Evolutionary conservation across 2,113 vertebrate genomes (phyloP).

Genomic region (Mormyrus lacerda): DNA sequence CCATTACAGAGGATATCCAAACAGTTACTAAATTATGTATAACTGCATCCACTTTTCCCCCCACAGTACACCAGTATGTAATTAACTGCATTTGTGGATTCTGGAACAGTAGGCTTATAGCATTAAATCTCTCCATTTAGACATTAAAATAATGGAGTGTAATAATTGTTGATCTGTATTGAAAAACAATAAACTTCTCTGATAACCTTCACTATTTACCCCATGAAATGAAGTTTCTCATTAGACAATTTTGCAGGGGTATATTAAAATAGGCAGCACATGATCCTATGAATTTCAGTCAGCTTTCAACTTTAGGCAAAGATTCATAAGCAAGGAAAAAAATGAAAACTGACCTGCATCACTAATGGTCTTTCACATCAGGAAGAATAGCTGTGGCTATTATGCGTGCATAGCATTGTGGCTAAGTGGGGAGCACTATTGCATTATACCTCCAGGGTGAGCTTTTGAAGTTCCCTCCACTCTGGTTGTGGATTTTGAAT

Average conservation of each 20-base stretch:
- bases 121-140: slow-evolving; percentile 1
- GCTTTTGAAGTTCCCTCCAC: background rate
- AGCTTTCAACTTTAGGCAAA: background rate
- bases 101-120: background rate
- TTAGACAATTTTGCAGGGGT: background rate
- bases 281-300: background rate
- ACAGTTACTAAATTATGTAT: background rate
- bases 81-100: background rate
- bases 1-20: background rate
- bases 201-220: background rate
- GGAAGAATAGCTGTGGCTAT: background rate
- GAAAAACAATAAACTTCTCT: background rate
- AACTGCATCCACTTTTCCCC: background rate
- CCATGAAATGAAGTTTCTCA: background rate
- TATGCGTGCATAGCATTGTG: background rate
- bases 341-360: background rate
- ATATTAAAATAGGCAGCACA: background rate
- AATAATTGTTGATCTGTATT: background rate
- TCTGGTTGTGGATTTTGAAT: background rate
- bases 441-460: background rate
- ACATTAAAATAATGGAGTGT: background rate
- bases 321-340: background rate
- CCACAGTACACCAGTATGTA: background rate
- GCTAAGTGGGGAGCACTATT: background rate
- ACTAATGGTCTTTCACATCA: background rate